phyloP scores from a whole-genome alignment of 2,113 vertebrate genomes.

The Rana temporaria region DNA sequence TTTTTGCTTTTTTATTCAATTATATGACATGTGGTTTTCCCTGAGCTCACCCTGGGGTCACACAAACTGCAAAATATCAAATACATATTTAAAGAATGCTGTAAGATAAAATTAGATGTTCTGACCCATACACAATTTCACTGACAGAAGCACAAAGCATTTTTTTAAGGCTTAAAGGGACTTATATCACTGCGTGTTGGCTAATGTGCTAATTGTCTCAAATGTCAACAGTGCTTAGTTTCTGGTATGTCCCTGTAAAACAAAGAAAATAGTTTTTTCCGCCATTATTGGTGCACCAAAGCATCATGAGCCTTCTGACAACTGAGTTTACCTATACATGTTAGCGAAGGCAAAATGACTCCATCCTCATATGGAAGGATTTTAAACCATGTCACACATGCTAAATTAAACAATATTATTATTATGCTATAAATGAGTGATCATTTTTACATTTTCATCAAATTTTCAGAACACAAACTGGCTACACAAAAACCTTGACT shows the following conservation, averaged over 20 bases:
- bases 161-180: slow-evolving; percentile 76
- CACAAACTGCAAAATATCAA: slow-evolving; percentile 71
- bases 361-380: neutral
- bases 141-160: slow-evolving; percentile 61
- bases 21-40: slow-evolving; percentile 69
- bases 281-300: neutral
- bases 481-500: slow-evolving; percentile 40
- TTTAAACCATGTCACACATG: slow-evolving; percentile 5
- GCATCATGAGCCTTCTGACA: neutral
- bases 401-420: neutral
- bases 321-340: neutral
- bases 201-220: neutral
- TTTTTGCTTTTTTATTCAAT: slow-evolving; percentile 62
- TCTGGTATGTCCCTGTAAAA: slow-evolving; percentile 19
- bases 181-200: slow-evolving; percentile 12
- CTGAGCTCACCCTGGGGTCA: slow-evolving; percentile 85
- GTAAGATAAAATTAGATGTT: slow-evolving; percentile 66
- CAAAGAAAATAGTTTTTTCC: neutral
- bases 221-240: slow-evolving; percentile 3
- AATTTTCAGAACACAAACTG: slow-evolving; percentile 17
- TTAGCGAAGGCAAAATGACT: slow-evolving; percentile 11
- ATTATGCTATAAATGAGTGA: neutral
- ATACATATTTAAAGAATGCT: slow-evolving; percentile 70
- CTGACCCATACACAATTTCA: slow-evolving; percentile 68
- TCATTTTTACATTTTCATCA: slow-evolving; percentile 17